These are phyloP conservation scores for Adelognathus sp. DNA, from an alignment of 2,888 invertebrate species.

Conservation along the genomic window DNA sequence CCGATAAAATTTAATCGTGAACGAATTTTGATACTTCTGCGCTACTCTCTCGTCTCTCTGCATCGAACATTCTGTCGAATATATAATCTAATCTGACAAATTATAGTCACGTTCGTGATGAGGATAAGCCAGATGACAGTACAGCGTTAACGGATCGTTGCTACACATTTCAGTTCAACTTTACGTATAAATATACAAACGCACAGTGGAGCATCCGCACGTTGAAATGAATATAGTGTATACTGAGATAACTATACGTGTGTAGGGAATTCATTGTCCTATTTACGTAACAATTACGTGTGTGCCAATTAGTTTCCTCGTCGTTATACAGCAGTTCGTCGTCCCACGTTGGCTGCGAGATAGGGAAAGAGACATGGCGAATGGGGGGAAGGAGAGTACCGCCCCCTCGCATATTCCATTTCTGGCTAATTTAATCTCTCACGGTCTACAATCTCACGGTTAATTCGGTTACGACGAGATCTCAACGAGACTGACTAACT, in stretches of 20 bases:
- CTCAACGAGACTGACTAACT: constrained; percentile 28
- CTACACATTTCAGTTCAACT: no score
- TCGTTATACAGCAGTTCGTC: not conserved
- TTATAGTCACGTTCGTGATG: not conserved
- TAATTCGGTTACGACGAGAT: constrained; percentile 22
- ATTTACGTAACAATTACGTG: constrained; percentile 43
- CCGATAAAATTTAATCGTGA: not conserved
- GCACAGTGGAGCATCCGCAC: not conserved
- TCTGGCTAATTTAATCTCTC: constrained; percentile 48
- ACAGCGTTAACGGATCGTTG: no score
- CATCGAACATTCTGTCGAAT: not conserved
- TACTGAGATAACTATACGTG: not conserved
- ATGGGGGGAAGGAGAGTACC: not conserved
- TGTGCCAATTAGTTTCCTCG: constrained; percentile 36
- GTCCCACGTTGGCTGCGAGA: no score
- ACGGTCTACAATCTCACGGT: constrained; percentile 48
- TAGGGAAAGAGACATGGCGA: not conserved
- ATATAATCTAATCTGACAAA: constrained; percentile 21
- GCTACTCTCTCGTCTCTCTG: no score
- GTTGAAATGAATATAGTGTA: not conserved
- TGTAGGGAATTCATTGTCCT: constrained; percentile 20
- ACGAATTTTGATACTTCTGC: not conserved
- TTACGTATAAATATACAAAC: not conserved
- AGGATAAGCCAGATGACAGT: not conserved
- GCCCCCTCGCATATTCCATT: constrained; percentile 7